Conservation (phyloP, 2,888 invertebrate species). For the Caenorhabditis japonica region DNA sequence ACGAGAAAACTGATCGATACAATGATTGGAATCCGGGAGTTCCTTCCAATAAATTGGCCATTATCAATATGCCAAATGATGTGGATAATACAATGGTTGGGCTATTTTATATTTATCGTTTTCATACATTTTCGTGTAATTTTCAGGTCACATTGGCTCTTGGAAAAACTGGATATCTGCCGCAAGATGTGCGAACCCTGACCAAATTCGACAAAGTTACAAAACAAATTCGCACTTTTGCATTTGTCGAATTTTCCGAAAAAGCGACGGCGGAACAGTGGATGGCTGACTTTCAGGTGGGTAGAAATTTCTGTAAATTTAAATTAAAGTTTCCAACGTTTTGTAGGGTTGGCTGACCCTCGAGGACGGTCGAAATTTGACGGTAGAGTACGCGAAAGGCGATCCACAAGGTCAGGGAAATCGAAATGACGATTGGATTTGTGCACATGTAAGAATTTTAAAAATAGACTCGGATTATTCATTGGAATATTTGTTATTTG, state of each 20-base stretch:
- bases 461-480: no score
- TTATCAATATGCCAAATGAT: conserved; percentile 56
- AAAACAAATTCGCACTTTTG: conserved; percentile 85
- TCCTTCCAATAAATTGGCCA: conserved; percentile 55
- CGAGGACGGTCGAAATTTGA: conserved; percentile 64
- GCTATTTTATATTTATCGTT: background rate
- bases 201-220: conserved; percentile 40
- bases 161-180: conserved; percentile 55
- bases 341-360: conserved; percentile 74
- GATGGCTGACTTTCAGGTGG: conserved; percentile 83
- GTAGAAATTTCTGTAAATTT: no score
- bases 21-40: conserved; percentile 34
- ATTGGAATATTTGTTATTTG: no score
- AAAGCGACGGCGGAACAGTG: conserved; percentile 89
- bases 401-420: conserved; percentile 53
- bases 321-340: conserved; percentile 16
- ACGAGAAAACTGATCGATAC: conserved; percentile 16
- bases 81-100: conserved; percentile 51
- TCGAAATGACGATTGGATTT: conserved; percentile 70
- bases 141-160: conserved; percentile 55
- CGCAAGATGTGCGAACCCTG: conserved; percentile 58
- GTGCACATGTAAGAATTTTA: conserved; percentile 70
- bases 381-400: conserved; percentile 69
- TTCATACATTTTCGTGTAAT: no score
- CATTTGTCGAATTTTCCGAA: conserved; percentile 93